Evolutionary conservation across 2,113 vertebrate genomes (phyloP).

Genomic region (Alouatta palliata): DNA sequence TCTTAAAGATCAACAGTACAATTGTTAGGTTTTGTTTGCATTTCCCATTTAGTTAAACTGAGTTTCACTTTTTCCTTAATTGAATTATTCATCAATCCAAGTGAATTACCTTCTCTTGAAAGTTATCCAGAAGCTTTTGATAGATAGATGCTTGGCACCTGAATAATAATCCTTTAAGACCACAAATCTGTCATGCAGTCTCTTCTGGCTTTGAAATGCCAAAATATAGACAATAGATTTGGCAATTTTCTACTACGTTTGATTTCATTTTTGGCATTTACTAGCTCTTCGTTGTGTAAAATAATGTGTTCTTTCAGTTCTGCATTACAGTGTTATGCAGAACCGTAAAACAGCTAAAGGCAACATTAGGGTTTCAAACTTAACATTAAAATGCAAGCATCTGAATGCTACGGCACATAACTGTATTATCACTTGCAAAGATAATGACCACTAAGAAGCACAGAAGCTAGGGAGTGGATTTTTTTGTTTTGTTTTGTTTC

Average conservation of each 20-base stretch:
- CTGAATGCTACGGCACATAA: neutral
- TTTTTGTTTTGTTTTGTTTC: neutral
- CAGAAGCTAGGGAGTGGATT: neutral
- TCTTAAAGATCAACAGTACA: neutral
- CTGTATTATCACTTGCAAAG: neutral
- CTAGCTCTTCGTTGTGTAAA: slow-evolving; percentile 34
- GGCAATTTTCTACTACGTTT: slow-evolving; percentile 9
- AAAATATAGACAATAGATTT: neutral
- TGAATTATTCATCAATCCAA: slow-evolving; percentile 14
- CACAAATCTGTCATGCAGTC: neutral
- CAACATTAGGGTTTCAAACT: neutral
- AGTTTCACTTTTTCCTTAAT: neutral
- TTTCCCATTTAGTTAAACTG: neutral
- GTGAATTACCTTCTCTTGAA: slow-evolving; percentile 17
- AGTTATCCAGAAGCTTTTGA: slow-evolving; percentile 27
- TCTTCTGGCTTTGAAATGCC: slow-evolving; percentile 27
- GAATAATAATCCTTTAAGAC: slow-evolving; percentile 14
- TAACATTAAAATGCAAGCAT: neutral
- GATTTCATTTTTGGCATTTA: slow-evolving; percentile 46
- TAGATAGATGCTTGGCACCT: neutral
- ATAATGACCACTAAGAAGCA: neutral
- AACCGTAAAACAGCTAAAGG: neutral
- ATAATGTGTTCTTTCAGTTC: slow-evolving; percentile 13
- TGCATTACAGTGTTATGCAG: neutral
- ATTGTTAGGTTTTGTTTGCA: slow-evolving; percentile 23